Evolutionary conservation across 2,113 vertebrate genomes (phyloP), one percentile per base, ranked within the genome.

Genomic region (Embiotoca jacksoni): DNA sequence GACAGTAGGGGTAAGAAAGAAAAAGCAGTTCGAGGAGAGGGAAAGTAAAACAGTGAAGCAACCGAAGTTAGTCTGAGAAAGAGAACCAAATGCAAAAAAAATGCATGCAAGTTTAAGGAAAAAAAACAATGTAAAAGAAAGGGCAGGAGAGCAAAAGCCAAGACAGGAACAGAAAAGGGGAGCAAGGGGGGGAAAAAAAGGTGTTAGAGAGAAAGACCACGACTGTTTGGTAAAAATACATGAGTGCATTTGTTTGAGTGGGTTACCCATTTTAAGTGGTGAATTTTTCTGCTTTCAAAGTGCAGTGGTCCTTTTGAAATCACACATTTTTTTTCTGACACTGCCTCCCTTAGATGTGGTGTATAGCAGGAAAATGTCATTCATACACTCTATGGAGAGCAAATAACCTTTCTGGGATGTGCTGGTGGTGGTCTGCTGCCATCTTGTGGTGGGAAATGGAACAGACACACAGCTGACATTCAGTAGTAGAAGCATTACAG

Each of bases 341-440:
- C 39, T 50, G 14, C 50, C 68, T 75, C 49, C 65, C 61, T 60
- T 58, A 65, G 74, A 77, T 60, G 54, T 68, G 57, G 23, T 30
- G 36, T 59, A 49, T 1, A 68, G 57, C 58, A 55, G 58, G 53
- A 10, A 68, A 68, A 72, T 53, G 32, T 61, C 59, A 82, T 66
- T 78, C 36, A 72, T 30, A 16, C 44, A 31, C 73, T 65, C 77
- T 65, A 15, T 11, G 33, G 33, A 37, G 44, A 76, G 58, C 16
- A 2, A 69, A 68, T 16, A 55, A 37, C 60, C 23, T 63, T 64
- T 70, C 0, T 1, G 7, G 4, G 2, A 30, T 16, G 11, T 32
- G 61, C 10, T 41, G 52, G 55, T 84, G 85, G 83, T 75, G 47
- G 30, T 75, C 64, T 94, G 91, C 90, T 94, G 92, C 90, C 92